Evolutionary conservation across 2,888 invertebrate genomes (phyloP).

Genomic region (Strigamia crassipes): DNA sequence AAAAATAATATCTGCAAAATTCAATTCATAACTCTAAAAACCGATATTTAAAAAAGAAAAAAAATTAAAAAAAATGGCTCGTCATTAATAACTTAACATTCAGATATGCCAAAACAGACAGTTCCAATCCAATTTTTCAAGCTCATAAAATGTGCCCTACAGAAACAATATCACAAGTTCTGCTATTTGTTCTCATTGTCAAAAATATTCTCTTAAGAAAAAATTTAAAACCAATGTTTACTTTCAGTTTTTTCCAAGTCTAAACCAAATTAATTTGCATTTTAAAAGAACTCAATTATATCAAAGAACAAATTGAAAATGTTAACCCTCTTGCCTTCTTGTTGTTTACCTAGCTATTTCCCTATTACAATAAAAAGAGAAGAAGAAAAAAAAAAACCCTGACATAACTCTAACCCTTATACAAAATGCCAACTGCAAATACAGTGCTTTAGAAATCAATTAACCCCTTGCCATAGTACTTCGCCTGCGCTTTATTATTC

Average conservation of each 20-base stretch:
- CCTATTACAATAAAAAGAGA: neutral
- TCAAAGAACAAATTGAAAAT: slow-evolving; percentile 5
- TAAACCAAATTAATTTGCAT: neutral
- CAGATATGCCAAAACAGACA: slow-evolving; percentile 27
- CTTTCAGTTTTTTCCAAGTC: neutral
- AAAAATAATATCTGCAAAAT: neutral
- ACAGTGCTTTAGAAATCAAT: slow-evolving; percentile 10
- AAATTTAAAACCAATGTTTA: neutral
- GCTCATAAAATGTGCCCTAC: neutral
- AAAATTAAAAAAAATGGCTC: no score
- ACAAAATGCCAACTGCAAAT: neutral
- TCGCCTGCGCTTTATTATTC: slow-evolving; percentile 28
- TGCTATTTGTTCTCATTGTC: neutral
- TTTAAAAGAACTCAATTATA: neutral
- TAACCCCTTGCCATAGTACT: neutral
- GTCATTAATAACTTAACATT: slow-evolving; percentile 4
- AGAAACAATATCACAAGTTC: neutral
- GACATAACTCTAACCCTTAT: neutral
- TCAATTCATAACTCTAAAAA: slow-evolving; percentile 8
- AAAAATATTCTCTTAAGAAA: neutral
- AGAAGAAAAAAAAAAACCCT: neutral
- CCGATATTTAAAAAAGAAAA: no score
- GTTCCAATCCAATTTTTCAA: slow-evolving; percentile 33
- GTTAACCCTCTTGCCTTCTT: neutral
- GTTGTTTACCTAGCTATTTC: neutral